Percentiles rank a stretch among this genome's conserved stretches.
Evolutionary conservation across 2,113 vertebrate species (phyloP).

Genomic region (Arvicanthis niloticus): DNA sequence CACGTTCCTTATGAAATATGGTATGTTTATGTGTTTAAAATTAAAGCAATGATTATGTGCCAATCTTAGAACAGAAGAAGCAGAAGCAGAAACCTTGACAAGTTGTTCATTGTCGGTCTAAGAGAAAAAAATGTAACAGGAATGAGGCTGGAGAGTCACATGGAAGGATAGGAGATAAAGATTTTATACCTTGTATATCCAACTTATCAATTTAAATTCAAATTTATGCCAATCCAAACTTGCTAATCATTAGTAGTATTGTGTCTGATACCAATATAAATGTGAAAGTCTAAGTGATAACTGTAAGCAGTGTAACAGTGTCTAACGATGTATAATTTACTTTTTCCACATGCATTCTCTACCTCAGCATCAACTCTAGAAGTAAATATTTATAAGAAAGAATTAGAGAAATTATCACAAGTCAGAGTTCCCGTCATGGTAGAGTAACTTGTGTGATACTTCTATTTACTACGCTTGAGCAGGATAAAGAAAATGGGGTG

Average conservation of each 20-base stretch:
- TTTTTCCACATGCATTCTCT: not conserved
- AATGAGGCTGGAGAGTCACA: not conserved
- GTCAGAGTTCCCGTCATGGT: not conserved
- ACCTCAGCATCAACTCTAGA: not conserved
- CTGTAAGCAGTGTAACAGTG: not conserved
- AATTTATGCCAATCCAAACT: not conserved
- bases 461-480: not conserved
- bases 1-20: not conserved
- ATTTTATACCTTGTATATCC: not conserved
- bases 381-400: not conserved
- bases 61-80: slow-evolving; percentile 40
- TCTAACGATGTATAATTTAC: not conserved
- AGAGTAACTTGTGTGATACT: not conserved
- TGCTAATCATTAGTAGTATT: not conserved
- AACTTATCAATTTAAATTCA: not conserved
- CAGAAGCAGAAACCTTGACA: slow-evolving; percentile 1
- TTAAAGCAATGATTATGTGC: slow-evolving; percentile 16
- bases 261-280: not conserved
- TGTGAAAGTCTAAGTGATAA: not conserved
- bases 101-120: slow-evolving; percentile 16
- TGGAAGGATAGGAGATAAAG: not conserved
- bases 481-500: fast-evolving
- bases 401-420: not conserved
- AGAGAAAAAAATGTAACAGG: slow-evolving; percentile 15
- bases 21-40: slow-evolving; percentile 46